Conservation (phyloP, 2,113 vertebrate genomes). For the Struthidea cinerea region DNA sequence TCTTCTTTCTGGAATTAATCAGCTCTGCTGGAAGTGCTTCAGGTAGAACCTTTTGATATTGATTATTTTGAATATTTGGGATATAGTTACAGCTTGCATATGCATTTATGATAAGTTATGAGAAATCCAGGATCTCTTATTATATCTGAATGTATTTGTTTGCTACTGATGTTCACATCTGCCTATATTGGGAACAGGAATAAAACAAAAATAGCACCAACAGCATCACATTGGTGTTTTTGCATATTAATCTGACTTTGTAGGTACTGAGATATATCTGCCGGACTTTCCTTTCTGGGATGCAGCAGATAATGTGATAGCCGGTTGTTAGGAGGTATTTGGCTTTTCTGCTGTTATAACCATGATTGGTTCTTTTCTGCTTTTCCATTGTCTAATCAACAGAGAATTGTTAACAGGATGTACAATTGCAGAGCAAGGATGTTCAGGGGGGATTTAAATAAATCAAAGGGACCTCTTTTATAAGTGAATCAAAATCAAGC, state of each 20-base stretch:
- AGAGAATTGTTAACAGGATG: constrained; percentile 50
- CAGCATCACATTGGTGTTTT: background rate
- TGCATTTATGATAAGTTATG: background rate
- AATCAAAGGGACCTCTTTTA: constrained; percentile 20
- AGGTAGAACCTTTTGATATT: background rate
- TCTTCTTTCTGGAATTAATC: constrained; percentile 2
- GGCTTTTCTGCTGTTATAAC: background rate
- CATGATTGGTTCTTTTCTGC: constrained; percentile 35
- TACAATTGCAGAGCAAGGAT: constrained; percentile 3
- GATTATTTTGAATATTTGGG: background rate
- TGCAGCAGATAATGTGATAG: background rate
- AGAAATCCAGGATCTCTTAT: background rate
- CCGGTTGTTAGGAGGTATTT: background rate
- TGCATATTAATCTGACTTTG: background rate
- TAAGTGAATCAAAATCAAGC: constrained; percentile 56
- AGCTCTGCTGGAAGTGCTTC: background rate
- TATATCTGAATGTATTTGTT: background rate
- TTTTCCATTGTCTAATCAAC: constrained; percentile 50
- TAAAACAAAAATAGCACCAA: background rate
- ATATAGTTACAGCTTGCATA: background rate
- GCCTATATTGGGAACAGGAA: background rate
- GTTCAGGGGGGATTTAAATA: constrained; percentile 41
- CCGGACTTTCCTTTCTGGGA: background rate
- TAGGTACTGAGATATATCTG: background rate
- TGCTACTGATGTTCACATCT: background rate